These are phyloP conservation scores for Deilephila porcellus DNA, from an alignment of 2,888 invertebrate genomes.

Conservation along the genomic window DNA sequence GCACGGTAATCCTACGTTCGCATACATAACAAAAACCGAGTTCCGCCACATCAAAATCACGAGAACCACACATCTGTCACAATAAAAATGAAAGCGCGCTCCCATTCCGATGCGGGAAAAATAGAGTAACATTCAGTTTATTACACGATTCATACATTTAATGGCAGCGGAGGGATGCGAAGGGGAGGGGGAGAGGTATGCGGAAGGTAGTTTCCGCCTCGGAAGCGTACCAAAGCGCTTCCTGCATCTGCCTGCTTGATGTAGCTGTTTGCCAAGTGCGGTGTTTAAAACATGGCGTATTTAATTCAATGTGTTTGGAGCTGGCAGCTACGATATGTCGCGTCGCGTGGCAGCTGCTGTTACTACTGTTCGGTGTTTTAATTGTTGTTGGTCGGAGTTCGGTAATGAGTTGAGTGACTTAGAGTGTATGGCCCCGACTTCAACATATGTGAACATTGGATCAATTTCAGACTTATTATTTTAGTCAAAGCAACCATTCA, in stretches of 20 bases:
- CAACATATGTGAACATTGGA: no score
- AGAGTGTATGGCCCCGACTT: no score
- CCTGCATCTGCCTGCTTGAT: constrained; percentile 3
- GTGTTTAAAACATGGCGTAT: constrained; percentile 10
- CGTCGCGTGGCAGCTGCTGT: not conserved
- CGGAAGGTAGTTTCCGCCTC: not conserved
- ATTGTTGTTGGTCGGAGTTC: not conserved
- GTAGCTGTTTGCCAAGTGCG: not conserved
- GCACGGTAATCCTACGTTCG: not conserved
- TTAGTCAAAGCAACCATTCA: no score
- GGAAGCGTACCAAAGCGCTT: constrained; percentile 21
- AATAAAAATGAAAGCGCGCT: not conserved
- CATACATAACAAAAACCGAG: not conserved
- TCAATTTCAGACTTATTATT: no score
- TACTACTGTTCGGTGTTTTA: not conserved
- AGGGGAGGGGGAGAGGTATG: not conserved
- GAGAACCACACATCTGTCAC: not conserved
- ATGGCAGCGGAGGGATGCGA: not conserved
- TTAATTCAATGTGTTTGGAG: constrained; percentile 9
- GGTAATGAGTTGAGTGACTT: not conserved
- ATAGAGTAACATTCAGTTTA: not conserved
- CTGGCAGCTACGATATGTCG: not conserved
- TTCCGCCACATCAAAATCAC: not conserved
- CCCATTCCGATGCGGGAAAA: not conserved
- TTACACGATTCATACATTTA: constrained; percentile 19